Conservation (phyloP, 2,113 vertebrate genomes). For the Siphamia tubifer region DNA sequence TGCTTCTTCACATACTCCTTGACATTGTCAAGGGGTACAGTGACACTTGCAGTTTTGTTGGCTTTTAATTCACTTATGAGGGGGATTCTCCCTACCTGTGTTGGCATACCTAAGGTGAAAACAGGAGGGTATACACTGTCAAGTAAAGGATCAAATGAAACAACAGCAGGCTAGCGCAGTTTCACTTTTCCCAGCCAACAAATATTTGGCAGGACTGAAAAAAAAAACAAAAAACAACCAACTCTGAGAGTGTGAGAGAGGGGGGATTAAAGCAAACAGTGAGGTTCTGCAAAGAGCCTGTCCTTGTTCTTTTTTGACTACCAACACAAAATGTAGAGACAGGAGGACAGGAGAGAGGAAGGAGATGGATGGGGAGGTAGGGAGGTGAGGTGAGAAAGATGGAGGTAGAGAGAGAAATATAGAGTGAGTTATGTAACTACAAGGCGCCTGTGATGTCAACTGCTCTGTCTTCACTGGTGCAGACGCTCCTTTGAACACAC, state of each 20-base stretch:
- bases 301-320: constrained; percentile 32
- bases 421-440: constrained; percentile 58
- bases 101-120: not conserved
- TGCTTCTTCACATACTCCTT: not conserved
- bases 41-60: constrained; percentile 8
- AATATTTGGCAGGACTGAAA: constrained; percentile 48
- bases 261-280: constrained; percentile 43
- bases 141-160: constrained; percentile 12
- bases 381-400: constrained; percentile 31
- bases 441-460: constrained; percentile 53
- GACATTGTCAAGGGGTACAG: constrained; percentile 24
- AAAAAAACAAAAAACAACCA: not conserved
- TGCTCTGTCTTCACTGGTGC: constrained; percentile 49
- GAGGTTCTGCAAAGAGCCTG: constrained; percentile 31
- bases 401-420: constrained; percentile 32
- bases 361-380: constrained; percentile 8
- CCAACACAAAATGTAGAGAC: constrained; percentile 42
- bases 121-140: not conserved
- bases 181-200: constrained; percentile 30
- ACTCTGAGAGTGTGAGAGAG: constrained; percentile 6
- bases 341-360: constrained; percentile 4
- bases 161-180: not conserved
- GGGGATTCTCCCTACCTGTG: constrained; percentile 19
- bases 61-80: constrained; percentile 18
- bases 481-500: constrained; percentile 51